Evolutionary conservation across 1,140 invertebrate genomes (phyloP).

Genomic region (Branchinecta lynchi): DNA sequence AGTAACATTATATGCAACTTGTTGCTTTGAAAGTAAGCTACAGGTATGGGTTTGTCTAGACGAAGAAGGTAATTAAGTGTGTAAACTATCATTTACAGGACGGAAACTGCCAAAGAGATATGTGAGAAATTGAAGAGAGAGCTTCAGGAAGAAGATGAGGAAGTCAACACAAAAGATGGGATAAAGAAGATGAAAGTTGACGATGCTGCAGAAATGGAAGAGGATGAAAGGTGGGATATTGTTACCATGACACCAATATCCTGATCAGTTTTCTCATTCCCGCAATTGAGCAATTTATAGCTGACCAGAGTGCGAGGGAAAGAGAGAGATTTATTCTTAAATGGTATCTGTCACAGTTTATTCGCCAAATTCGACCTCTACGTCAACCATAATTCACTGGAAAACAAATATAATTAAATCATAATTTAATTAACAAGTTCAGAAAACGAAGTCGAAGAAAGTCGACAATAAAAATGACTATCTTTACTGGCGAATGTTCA

Average conservation of each 20-base stretch:
- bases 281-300: not conserved
- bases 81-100: not conserved
- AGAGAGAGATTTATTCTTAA: not conserved
- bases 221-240: not conserved
- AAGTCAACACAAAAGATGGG: not conserved
- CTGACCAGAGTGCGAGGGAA: not conserved
- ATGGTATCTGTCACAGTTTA: not conserved
- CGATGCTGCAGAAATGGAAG: not conserved
- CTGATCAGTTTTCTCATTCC: not conserved
- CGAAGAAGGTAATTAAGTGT: not conserved
- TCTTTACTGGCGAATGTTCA: no score
- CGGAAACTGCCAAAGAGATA: not conserved
- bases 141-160: not conserved
- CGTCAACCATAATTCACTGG: not conserved
- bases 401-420: no score
- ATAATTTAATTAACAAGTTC: no score
- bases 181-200: not conserved
- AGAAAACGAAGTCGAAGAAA: no score
- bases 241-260: not conserved
- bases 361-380: not conserved
- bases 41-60: no score
- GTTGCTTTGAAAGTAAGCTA: no score
- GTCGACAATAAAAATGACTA: no score
- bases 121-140: conserved; percentile 5
- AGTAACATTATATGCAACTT: no score